Base-by-base conservation (phyloP, 2,113 vertebrate species). In the Prietella phreatophila region DNA sequence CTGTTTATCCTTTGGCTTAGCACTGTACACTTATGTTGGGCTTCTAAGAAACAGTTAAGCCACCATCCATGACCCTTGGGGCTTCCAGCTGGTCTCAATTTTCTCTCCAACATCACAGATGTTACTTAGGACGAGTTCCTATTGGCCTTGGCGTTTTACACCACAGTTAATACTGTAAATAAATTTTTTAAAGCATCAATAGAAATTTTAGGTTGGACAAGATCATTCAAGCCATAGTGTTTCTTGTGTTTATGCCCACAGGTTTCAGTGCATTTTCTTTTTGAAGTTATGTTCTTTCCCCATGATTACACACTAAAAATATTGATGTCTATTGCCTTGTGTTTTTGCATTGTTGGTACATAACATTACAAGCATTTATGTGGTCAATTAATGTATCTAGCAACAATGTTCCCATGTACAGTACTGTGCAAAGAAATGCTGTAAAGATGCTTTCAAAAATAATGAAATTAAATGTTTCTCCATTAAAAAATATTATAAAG, bases 1-100 rank as follows among this genome's bases (percentile, higher is more conserved):
- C 86, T 79, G n/a, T 75, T 63, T 90, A 75, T 80, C 65, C 22
- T 6, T 69, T 71, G 65, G 79, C 79, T 82, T 58, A 58, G 79
- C 27, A 73, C 78, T 56, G 78, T 27, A 56, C 47, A 83, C 53
- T 83, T 83, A 50, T 83, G 81, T 47, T 60, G 39, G 39, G 17
- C 39, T 78, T 84, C 63, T 88, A 47, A 67, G 63, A 85, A 85
- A 69, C 87, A 65, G 27, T 47, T 50, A 39, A 56, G 83, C 75
- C 75, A 71, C 20, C 61, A 84, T 65, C 82, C 58, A 56, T 63
- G 58, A 56, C 87, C 69, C 53, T 19, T 82, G 33, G 53, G 50
- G 33, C 27, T 82, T 25, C 65, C 79, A 82, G 65, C 50, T 82
- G 65, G 50, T 42, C 85, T 82, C 63, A 81, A 19, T 83, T 82